phyloP scores from a whole-genome alignment of 53 echinoderm and acorn worm species.

The Apostichopus leukothele region DNA sequence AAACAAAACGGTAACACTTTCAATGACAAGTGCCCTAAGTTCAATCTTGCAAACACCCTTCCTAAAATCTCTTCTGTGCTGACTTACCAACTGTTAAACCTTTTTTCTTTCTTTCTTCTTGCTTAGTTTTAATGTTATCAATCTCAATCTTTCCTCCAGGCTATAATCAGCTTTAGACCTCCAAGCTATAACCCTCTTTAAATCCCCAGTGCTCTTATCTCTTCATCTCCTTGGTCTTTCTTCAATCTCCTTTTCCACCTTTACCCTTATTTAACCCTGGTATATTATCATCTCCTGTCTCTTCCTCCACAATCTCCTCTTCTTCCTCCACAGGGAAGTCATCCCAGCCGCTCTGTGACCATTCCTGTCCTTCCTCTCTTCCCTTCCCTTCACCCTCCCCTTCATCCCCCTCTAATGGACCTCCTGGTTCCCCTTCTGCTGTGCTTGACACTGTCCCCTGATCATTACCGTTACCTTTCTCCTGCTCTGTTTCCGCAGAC shows the following conservation, averaged over 20 bases:
- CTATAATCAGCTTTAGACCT: too few species aligned
- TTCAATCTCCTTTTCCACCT: conserved; percentile 23
- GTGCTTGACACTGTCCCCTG: conserved; percentile 1
- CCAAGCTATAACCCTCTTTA: too few species aligned
- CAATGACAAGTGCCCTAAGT: too few species aligned
- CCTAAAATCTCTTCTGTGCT: too few species aligned
- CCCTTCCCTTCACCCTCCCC: not conserved
- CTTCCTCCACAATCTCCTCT: not conserved
- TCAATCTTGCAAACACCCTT: too few species aligned
- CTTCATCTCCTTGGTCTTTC: not conserved
- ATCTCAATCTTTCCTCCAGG: too few species aligned
- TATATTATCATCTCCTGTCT: not conserved
- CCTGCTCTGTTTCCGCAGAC: not conserved
- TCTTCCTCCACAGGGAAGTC: conserved; percentile 4
- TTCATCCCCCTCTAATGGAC: not conserved
- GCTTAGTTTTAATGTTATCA: too few species aligned
- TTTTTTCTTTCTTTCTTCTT: too few species aligned
- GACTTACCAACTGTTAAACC: too few species aligned
- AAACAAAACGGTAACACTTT: too few species aligned
- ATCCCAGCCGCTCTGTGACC: conserved; percentile 16
- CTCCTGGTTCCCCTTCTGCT: conserved; percentile 5
- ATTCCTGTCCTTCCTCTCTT: conserved; percentile 10
- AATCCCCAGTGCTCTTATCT: not conserved
- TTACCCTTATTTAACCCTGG: not conserved
- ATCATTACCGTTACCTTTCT: not conserved